Evolutionary conservation across 2,888 invertebrate genomes (phyloP).

Genomic region (Slavum lentiscoides): DNA sequence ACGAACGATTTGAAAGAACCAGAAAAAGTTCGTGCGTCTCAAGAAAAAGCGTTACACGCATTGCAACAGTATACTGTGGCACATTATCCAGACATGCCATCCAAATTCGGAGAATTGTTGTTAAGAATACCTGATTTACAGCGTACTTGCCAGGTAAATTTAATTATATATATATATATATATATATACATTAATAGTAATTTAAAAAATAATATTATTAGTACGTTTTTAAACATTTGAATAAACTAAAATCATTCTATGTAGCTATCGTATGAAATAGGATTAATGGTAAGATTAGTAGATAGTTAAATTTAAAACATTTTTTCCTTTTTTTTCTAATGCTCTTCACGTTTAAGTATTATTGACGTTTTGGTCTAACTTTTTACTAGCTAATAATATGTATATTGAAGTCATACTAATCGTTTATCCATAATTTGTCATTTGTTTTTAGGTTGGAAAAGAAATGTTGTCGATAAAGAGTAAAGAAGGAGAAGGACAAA

Average conservation of each 20-base stretch:
- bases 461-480: constrained; percentile 85
- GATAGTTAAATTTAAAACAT: constrained; percentile 7
- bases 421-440: constrained; percentile 57
- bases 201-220: not conserved
- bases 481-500: constrained; percentile 86
- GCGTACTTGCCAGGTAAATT: constrained; percentile 82
- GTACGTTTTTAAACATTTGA: constrained; percentile 12
- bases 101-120: constrained; percentile 92
- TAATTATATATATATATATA: not conserved
- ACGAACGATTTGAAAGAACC: constrained; percentile 89
- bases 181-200: not conserved
- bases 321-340: not conserved
- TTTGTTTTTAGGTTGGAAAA: constrained; percentile 76
- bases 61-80: constrained; percentile 87
- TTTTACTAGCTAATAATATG: no score
- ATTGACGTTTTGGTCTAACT: not conserved
- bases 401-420: not conserved
- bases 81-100: constrained; percentile 89
- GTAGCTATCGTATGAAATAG: constrained; percentile 48
- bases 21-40: constrained; percentile 90
- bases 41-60: constrained; percentile 90
- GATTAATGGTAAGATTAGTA: constrained; percentile 38
- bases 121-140: constrained; percentile 92
- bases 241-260: constrained; percentile 22
- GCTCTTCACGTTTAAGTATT: not conserved